Evolutionary conservation across 2,888 invertebrate species (phyloP).

Genomic region (Exocentrus adspersus): DNA sequence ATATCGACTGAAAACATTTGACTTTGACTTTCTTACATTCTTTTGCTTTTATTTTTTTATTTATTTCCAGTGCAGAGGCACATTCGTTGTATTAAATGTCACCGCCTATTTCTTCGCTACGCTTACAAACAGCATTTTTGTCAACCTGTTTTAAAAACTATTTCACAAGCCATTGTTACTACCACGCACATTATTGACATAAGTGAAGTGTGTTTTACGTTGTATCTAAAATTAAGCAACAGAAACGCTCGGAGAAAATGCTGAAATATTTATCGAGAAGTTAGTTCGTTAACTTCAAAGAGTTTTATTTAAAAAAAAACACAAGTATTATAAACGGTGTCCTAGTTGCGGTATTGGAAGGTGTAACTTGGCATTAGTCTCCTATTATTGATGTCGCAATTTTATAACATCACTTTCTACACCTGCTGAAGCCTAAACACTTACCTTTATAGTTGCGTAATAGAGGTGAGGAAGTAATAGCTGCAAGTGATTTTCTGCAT

Average conservation of each 20-base stretch:
- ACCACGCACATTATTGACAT: no score
- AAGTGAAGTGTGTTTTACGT: no score
- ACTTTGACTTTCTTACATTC: no score
- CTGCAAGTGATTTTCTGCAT: not conserved
- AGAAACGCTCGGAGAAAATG: no score
- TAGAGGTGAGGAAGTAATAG: not conserved
- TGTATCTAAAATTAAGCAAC: no score
- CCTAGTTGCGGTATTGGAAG: not conserved
- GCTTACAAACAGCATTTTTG: not conserved
- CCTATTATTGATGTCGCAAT: slow-evolving; percentile 1
- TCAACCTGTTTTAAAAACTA: not conserved
- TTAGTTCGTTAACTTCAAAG: no score
- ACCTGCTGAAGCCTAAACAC: not conserved
- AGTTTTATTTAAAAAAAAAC: no score
- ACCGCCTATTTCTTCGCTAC: not conserved
- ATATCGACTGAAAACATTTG: no score
- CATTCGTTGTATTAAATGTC: not conserved
- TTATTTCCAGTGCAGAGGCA: no score
- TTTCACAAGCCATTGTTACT: not conserved
- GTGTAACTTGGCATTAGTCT: not conserved
- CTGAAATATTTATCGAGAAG: no score
- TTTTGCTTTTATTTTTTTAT: no score
- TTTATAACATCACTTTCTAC: slow-evolving; percentile 6
- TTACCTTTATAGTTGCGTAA: not conserved
- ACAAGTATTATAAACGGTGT: not conserved